Base-by-base conservation (phyloP, 2,797 vertebrate genomes). In the Oreonectes daqikongensis region DNA sequence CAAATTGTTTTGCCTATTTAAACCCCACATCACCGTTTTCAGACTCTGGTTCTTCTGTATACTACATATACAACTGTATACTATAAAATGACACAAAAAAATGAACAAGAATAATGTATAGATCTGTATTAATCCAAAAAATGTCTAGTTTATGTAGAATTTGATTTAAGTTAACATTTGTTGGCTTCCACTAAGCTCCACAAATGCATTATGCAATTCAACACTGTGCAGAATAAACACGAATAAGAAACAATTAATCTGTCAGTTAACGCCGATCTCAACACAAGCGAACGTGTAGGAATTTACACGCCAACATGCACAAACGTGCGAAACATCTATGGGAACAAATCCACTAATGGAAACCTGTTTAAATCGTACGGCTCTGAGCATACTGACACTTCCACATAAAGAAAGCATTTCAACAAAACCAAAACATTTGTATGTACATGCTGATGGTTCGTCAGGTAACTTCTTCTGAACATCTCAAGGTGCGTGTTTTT, bases 311-410 rank as follows among this genome's bases (percentile, higher is more conserved):
- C 65, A 63, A 65, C 63, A 67, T 44, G 52, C 24, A 30, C 30
- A 68, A 64, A 10, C 40, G 30, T 20, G n/a, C 32, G 24, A 35
- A 44, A 68, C 63, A 46, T 20, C 18, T 12, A 11, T 1, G 12
- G n/a, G 11, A 78, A 60, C 61, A 71, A 57, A 32, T 53, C 12
- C 55, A 12, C 52, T 66, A 59, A 72, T n/a, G 28, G 44, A 64
- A 35, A 32, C 63, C 20, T 28, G 28, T 66, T 38, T 38, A 71
- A 32, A 57, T 78, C 60, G 52, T 11, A 30, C 4, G 15, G 65
- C 57, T 30, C 20, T 24, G 66, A 50, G 65, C 44, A n/a, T 30
- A n/a, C 46, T 30, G 53, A 35, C 67, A 38, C 30, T 3, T 57
- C 14, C 35, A 30, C 28, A n/a, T 30, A 18, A 61, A 32, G 71